Conservation (phyloP, 2,888 invertebrate genomes). For the Torymus auratus region DNA sequence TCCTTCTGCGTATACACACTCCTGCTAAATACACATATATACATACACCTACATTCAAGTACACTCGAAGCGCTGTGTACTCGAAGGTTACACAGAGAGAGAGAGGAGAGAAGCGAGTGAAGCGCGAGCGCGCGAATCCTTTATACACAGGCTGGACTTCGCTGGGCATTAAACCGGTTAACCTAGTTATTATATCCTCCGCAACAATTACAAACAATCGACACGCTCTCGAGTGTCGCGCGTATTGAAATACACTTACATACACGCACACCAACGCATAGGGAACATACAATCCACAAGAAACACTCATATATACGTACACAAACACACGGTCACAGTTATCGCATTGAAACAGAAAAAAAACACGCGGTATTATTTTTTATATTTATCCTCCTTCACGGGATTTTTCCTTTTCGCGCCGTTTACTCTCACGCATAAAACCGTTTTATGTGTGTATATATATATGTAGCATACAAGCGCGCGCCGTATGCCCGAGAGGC, state of each 20-base stretch:
- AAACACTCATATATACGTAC: constrained; percentile 19
- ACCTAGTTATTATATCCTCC: constrained; percentile 70
- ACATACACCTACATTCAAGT: constrained; percentile 9
- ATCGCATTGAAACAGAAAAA: background rate
- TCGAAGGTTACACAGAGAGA: constrained; percentile 16
- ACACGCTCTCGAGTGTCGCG: constrained; percentile 55
- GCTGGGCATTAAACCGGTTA: constrained; percentile 77
- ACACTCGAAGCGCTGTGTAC: constrained; percentile 15
- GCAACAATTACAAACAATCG: constrained; percentile 60
- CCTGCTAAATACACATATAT: background rate
- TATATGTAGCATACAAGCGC: background rate
- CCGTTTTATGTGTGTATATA: background rate
- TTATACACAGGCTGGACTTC: constrained; percentile 72
- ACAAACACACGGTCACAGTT: background rate
- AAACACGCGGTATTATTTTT: constrained; percentile 20
- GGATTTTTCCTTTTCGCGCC: constrained; percentile 10
- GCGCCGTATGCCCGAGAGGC: constrained; percentile 33
- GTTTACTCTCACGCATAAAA: background rate
- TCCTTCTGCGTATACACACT: constrained; percentile 10
- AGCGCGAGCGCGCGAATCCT: constrained; percentile 42
- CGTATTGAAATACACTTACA: constrained; percentile 49
- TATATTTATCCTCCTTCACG: background rate
- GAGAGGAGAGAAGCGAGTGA: constrained; percentile 2
- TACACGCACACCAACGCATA: constrained; percentile 56
- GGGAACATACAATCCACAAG: constrained; percentile 34